A percentile compares a stretch with the other conserved stretches of the same genome.
phyloP scores from a whole-genome alignment of 2,888 invertebrate species.

The Toxonevra muliebris region DNA sequence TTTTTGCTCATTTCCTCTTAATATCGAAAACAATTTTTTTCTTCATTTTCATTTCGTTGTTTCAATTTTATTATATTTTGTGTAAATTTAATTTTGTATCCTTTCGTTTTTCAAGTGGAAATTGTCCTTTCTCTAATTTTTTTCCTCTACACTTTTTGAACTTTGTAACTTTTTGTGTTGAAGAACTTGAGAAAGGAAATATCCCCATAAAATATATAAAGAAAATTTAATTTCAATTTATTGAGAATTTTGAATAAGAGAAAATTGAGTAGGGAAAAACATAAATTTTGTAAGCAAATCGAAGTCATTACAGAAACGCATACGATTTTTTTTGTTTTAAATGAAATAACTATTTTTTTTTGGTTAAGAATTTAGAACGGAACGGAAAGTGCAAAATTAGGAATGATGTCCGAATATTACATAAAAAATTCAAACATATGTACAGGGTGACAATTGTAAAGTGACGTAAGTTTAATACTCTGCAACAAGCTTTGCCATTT shows the following conservation, averaged over 20 bases:
- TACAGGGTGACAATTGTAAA: no score
- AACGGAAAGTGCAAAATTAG: no score
- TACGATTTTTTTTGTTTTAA: no score
- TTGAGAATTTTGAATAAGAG: constrained; percentile 6
- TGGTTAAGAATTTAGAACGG: no score
- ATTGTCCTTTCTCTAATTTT: constrained; percentile 15
- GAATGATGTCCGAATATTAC: no score
- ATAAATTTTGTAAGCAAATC: background rate
- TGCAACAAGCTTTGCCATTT: no score
- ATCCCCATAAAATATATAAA: constrained; percentile 2
- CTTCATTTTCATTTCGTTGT: background rate
- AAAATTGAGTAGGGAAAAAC: background rate
- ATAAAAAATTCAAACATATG: no score
- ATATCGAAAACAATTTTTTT: background rate
- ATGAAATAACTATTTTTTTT: no score
- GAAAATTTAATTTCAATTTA: constrained; percentile 9
- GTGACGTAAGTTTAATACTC: no score
- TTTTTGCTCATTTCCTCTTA: constrained; percentile 9
- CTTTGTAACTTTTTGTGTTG: constrained; percentile 3
- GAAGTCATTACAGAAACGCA: no score
- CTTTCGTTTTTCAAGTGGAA: constrained; percentile 24
- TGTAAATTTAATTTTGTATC: constrained; percentile 24
- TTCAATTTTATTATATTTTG: constrained; percentile 12
- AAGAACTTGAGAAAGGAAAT: constrained; percentile 9
- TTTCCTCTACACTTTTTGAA: background rate